A percentile compares a stretch with the other conserved stretches of the same genome.
These are phyloP conservation scores for Mayetiola destructor DNA, from an alignment of 2,888 invertebrate genomes.

Conservation along the genomic window DNA sequence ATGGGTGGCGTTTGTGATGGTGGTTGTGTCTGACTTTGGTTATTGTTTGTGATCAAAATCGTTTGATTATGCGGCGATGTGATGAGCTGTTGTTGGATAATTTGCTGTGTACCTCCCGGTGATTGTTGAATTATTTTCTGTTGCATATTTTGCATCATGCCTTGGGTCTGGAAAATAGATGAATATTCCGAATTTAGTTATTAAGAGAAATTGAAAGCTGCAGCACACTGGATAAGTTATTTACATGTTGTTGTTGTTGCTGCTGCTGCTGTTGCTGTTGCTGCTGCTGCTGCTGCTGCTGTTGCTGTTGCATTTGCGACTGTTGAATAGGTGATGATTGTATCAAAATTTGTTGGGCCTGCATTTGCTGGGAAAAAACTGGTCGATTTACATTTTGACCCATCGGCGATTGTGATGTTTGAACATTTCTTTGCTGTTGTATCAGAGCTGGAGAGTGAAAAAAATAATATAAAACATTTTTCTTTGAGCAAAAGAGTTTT, in stretches of 20 bases:
- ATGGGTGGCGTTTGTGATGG: neutral
- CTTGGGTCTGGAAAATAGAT: neutral
- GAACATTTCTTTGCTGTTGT: neutral
- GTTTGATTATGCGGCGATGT: slow-evolving; percentile 5
- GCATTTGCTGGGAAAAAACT: slow-evolving; percentile 4
- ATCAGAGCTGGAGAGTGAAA: neutral
- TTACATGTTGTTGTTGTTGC: too few species aligned
- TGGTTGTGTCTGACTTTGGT: slow-evolving; percentile 6
- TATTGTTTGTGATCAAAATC: slow-evolving; percentile 16
- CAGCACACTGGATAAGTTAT: neutral
- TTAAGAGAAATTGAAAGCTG: neutral
- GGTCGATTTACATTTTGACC: too few species aligned
- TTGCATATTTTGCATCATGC: slow-evolving; percentile 18
- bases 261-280: slow-evolving; percentile 21
- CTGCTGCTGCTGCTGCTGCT: slow-evolving; percentile 23
- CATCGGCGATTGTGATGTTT: neutral
- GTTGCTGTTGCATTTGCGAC: slow-evolving; percentile 15
- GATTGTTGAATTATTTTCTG: slow-evolving; percentile 21
- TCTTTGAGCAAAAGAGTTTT: too few species aligned
- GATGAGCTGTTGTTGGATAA: too few species aligned
- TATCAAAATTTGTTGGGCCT: neutral
- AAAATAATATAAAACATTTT: too few species aligned
- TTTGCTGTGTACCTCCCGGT: too few species aligned
- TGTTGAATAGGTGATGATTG: slow-evolving; percentile 1
- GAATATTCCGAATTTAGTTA: neutral